Evolutionary conservation across 2,797 vertebrate genomes (phyloP), one percentile per base, ranked within the genome.

Genomic region (Enteromius treurensis): DNA sequence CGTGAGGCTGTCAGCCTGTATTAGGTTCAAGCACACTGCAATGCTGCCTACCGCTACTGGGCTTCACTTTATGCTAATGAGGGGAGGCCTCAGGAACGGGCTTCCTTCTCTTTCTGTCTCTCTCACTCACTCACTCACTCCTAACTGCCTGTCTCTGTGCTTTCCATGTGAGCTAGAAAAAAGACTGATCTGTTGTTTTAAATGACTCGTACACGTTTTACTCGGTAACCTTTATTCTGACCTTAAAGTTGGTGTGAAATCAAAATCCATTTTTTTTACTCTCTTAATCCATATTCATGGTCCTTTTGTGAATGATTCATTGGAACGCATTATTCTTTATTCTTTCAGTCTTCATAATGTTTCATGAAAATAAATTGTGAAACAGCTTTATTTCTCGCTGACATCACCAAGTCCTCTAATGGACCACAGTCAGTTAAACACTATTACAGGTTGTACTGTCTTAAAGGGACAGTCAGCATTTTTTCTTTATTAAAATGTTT

Each of bases 21-120:
- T 94, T 94, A 94, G 87, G 90, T 91, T 95, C 93, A 94, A 91
- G 90, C 89, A 85, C 90, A 89, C 92, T 93, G 93, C 93, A 93
- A 92, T 86, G 80, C 89, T 89, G 89, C 90, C 90, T 90, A 73
- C 68, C 68, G 86, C 87, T 88, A 87, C 89, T 76, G 81, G 86
- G 83, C 89, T 88, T 87, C 82, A 83, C 85, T 90, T 87, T 88
- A 89, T 89, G 89, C 82, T 88, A 88, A 88, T 87, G 80, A 86
- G 82, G 75, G 83, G 82, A 86, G 89, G 87, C 82, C 86, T 86
- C 79, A 51, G 74, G 80, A 88, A 86, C 77, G 71, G 71, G 45
- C 82, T 84, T 86, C 83, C 84, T 78, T 82, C 55, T 87, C 45
- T 77, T 42, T 69, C 23, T 37, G 13, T 79, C 65, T 68, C 26